Evolutionary conservation across 2,888 invertebrate genomes (phyloP), one percentile per base, ranked within the genome.

Genomic region (Spialia ferax): DNA sequence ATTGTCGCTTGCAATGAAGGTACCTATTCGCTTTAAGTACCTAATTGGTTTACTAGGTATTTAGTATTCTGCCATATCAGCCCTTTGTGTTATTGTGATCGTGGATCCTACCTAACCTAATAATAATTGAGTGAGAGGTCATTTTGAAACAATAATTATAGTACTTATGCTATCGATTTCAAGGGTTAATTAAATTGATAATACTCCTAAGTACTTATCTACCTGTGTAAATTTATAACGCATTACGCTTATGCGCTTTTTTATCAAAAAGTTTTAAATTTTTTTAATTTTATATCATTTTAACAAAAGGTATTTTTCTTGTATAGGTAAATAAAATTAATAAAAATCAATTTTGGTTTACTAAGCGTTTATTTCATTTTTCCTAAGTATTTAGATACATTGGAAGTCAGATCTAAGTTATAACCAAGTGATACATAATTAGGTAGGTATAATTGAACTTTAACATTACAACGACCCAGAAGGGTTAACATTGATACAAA

Each of bases 291-390:
- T 32, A 8, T 2, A 10, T 8, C 10, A 32, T 11, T 32, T 32
- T 32, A 32, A n/a, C n/a, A 2, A 38, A 32, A 56, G 8, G 55
- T 18, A 13, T 13, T 29, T 29, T n/a, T 10, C 8, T 2, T 4
- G 10, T 15, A 18, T 1, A 48, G 7, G 8, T n/a, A n/a, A n/a
- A n/a, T n/a, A n/a, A n/a, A 52, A 11, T 62, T 70, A 68, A 65
- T 68, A 55, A 54, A 68, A 62, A 22, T 42, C 23, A 50, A 10
- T 57, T 35, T 42, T 42, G 61, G 60, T 75, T 70, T 74, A 64
- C 75, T 75, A 70, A 73, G 73, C 71, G 50, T 82, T 80, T 82
- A 82, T 80, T 82, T 76, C 74, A 74, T 18, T 26, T 67, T 55
- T 55, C n/a, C n/a, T n/a, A n/a, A n/a, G n/a, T n/a, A n/a, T n/a